Evolutionary conservation across 2,888 invertebrate genomes (phyloP).

Genomic region (Drosophila anceps): DNA sequence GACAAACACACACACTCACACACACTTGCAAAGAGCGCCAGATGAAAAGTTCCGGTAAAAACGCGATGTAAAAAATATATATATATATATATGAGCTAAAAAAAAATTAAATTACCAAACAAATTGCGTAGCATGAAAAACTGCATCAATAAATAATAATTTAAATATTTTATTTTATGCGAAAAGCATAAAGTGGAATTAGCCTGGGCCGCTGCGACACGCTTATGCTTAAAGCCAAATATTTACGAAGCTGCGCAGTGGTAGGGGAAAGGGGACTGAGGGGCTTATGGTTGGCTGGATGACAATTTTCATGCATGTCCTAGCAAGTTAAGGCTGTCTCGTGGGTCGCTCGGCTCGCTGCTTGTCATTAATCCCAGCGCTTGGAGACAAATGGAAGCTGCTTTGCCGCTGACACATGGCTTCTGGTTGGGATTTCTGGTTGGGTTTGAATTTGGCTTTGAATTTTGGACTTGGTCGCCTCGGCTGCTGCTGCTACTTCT

Average conservation of each 20-base stretch:
- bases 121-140: conserved; percentile 56
- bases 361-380: conserved; percentile 77
- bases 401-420: conserved; percentile 62
- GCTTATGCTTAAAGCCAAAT: conserved; percentile 56
- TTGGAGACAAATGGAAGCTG: conserved; percentile 75
- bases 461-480: conserved; percentile 25
- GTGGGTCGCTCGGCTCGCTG: conserved; percentile 51
- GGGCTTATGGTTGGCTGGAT: conserved; percentile 12
- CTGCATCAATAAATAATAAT: conserved; percentile 73
- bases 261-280: not conserved
- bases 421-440: conserved; percentile 31
- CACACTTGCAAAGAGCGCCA: conserved; percentile 10
- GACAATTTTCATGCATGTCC: conserved; percentile 53
- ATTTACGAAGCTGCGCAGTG: conserved; percentile 38
- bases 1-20: conserved; percentile 38
- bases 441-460: conserved; percentile 22
- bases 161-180: conserved; percentile 62
- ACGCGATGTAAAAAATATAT: conserved; percentile 13
- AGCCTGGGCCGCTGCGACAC: conserved; percentile 35
- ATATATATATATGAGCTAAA: too few relatives aligned
- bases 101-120: conserved; percentile 19
- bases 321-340: conserved; percentile 31
- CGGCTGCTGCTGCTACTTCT: conserved; percentile 10
- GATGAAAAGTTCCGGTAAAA: conserved; percentile 19
- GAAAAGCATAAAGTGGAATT: conserved; percentile 65